Percentiles rank a stretch among this genome's conserved stretches.
Evolutionary conservation across 1,140 invertebrate species (phyloP).

Genomic region (Agrypnia vestita): DNA sequence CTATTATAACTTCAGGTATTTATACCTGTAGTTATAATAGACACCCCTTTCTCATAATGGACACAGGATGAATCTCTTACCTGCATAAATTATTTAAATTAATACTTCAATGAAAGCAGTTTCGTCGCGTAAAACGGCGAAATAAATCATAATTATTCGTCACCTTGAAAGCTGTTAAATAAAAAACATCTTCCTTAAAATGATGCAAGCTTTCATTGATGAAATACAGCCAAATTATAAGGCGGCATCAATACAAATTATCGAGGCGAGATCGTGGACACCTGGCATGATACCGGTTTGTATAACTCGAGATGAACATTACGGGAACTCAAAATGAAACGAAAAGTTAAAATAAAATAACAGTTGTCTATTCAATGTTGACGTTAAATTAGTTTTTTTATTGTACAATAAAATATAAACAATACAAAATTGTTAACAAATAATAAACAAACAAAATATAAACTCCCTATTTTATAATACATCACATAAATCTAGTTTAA

Average conservation of each 20-base stretch:
- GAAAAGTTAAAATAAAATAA: slow-evolving; percentile 14
- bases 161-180: no score
- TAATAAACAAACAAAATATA: no score
- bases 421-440: no score
- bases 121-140: not conserved
- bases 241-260: slow-evolving; percentile 14
- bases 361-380: not conserved
- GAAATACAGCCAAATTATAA: not conserved
- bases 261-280: slow-evolving; percentile 8
- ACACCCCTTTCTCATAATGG: slow-evolving; percentile 18
- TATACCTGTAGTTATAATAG: slow-evolving; percentile 22
- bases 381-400: slow-evolving; percentile 7
- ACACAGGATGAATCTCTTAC: not conserved
- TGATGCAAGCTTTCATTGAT: slow-evolving; percentile 7
- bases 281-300: slow-evolving; percentile 27
- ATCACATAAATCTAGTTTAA: no score
- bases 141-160: not conserved
- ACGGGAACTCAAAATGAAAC: not conserved
- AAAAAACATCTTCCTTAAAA: not conserved
- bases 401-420: not conserved
- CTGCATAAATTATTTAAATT: not conserved
- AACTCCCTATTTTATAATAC: no score
- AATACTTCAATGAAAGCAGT: not conserved
- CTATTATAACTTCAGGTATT: not conserved
- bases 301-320: slow-evolving; percentile 5